Evolutionary conservation across 2,888 invertebrate genomes (phyloP).

Genomic region (Agriopis marginaria): DNA sequence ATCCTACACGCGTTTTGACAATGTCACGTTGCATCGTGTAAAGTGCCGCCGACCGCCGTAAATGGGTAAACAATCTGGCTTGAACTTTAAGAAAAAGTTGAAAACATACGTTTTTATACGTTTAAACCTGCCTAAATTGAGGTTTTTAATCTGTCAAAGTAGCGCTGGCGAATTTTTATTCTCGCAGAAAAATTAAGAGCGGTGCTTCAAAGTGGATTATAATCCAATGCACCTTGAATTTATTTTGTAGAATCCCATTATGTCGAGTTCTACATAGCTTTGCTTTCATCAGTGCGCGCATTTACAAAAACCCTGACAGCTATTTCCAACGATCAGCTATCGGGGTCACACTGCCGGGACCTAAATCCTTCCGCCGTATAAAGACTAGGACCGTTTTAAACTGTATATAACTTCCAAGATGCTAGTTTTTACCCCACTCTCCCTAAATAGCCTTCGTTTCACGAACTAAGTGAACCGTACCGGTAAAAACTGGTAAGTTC

Average conservation of each 20-base stretch:
- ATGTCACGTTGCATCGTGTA: slow-evolving; percentile 12
- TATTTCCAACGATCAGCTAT: slow-evolving; percentile 13
- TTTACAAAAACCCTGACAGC: slow-evolving; percentile 8
- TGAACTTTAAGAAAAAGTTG: not conserved
- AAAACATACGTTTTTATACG: too few species aligned
- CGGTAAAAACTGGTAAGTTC: slow-evolving; percentile 9
- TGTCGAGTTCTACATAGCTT: not conserved
- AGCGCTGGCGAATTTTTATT: too few species aligned
- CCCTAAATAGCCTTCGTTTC: slow-evolving; percentile 47
- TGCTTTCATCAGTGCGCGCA: not conserved
- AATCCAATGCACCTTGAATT: too few species aligned
- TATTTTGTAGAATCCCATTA: not conserved
- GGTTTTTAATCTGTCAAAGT: too few species aligned
- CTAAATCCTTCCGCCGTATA: slow-evolving; percentile 36
- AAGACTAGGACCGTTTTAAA: slow-evolving; percentile 26
- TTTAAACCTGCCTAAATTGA: too few species aligned
- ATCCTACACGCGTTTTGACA: slow-evolving; percentile 22
- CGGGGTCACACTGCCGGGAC: slow-evolving; percentile 19
- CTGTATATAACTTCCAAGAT: slow-evolving; percentile 29
- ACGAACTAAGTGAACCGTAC: slow-evolving; percentile 37
- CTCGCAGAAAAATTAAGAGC: not conserved
- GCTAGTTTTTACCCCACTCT: slow-evolving; percentile 42
- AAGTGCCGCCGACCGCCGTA: slow-evolving; percentile 2
- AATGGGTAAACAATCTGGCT: slow-evolving; percentile 3
- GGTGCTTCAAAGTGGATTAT: too few species aligned